phyloP scores from a whole-genome alignment of 2,113 vertebrate genomes.

The Phoxinus phoxinus region DNA sequence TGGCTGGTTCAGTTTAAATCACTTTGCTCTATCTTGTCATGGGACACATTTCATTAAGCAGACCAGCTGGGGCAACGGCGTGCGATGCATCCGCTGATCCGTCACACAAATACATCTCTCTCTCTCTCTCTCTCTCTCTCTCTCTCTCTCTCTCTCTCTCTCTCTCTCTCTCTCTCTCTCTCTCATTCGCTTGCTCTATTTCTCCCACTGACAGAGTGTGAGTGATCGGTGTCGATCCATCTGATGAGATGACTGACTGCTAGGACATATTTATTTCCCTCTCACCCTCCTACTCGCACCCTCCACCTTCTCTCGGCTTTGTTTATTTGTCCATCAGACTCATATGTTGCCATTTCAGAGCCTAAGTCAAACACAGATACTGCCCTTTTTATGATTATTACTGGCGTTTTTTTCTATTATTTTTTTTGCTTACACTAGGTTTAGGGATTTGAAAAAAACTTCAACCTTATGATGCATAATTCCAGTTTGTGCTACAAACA shows the following conservation, averaged over 20 bases:
- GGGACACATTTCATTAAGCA: constrained; percentile 60
- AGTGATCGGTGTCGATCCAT: constrained; percentile 48
- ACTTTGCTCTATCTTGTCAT: constrained; percentile 58
- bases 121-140: not conserved
- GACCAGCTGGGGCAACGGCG: constrained; percentile 52
- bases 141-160: too few species aligned
- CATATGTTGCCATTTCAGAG: constrained; percentile 41
- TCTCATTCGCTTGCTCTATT: constrained; percentile 37
- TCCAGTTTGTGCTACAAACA: not conserved
- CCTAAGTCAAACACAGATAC: not conserved
- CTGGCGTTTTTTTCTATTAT: not conserved
- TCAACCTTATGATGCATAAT: not conserved
- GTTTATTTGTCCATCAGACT: constrained; percentile 46
- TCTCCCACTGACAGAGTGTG: constrained; percentile 48
- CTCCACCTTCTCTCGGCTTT: constrained; percentile 5
- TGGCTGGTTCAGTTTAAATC: constrained; percentile 56
- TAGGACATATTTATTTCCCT: constrained; percentile 42
- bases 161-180: too few species aligned
- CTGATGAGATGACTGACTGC: constrained; percentile 53
- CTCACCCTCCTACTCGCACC: constrained; percentile 20
- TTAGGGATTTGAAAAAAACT: not conserved
- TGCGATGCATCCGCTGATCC: constrained; percentile 50
- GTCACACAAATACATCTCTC: constrained; percentile 51
- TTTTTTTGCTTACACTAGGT: not conserved
- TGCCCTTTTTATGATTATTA: not conserved